Percentiles rank a stretch among this genome's conserved stretches.
Evolutionary conservation across 1,140 invertebrate species (phyloP).

Genomic region (Diuraphis noxia): DNA sequence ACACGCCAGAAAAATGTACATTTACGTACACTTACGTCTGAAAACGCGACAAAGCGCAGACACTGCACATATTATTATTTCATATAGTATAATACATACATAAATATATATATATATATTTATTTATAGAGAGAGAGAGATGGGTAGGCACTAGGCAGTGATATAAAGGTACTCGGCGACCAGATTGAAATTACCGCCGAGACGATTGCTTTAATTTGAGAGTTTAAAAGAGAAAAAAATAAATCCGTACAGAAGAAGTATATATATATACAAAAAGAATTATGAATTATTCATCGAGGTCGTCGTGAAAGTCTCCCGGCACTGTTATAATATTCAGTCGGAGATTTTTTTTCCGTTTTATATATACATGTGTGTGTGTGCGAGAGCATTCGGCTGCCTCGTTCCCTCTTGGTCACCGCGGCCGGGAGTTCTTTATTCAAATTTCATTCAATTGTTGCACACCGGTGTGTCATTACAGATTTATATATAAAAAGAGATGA

Average conservation of each 20-base stretch:
- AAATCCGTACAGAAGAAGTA: neutral
- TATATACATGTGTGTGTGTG: neutral
- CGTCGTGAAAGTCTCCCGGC: conserved; percentile 4
- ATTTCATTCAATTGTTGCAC: conserved; percentile 33
- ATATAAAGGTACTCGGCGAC: neutral
- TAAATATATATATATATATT: too few relatives aligned
- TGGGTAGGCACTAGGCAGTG: neutral
- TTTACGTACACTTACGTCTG: neutral
- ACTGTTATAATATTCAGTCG: conserved; percentile 8
- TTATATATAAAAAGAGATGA: neutral
- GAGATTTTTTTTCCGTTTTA: conserved; percentile 1
- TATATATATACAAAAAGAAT: neutral
- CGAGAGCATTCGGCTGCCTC: neutral
- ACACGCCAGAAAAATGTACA: neutral
- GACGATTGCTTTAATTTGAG: conserved; percentile 39
- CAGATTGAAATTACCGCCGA: neutral
- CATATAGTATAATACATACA: neutral
- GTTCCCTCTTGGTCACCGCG: neutral
- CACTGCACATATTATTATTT: neutral
- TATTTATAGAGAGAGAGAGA: too few relatives aligned
- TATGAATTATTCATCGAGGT: conserved; percentile 45
- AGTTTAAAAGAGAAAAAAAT: conserved; percentile 6
- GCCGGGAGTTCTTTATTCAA: conserved; percentile 22
- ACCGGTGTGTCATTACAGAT: conserved; percentile 16
- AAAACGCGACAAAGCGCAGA: neutral